These are phyloP conservation scores for Melanerpes aurifrons DNA, from an alignment of 2,113 vertebrate genomes.

Conservation along the genomic window DNA sequence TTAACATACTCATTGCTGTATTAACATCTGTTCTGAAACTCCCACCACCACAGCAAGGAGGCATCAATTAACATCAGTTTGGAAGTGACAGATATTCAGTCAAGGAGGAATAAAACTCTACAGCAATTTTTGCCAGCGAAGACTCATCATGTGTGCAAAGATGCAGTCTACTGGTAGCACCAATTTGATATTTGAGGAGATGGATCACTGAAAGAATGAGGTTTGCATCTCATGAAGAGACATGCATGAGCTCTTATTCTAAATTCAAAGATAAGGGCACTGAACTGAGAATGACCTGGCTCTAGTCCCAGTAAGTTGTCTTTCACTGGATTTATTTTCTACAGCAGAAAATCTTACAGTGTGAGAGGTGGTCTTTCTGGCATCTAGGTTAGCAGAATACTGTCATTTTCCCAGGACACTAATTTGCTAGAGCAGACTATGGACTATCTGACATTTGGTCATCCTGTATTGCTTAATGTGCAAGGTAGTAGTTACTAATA, in stretches of 20 bases:
- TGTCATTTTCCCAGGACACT: neutral
- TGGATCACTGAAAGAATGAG: slow-evolving; percentile 40
- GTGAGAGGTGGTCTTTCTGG: slow-evolving; percentile 9
- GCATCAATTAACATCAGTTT: slow-evolving; percentile 66
- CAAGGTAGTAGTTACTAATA: neutral
- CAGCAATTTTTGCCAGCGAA: slow-evolving; percentile 54
- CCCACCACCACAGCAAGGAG: slow-evolving; percentile 35
- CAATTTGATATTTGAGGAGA: neutral
- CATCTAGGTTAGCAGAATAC: neutral
- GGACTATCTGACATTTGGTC: neutral
- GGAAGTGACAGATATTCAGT: slow-evolving; percentile 60
- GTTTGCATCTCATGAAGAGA: slow-evolving; percentile 44
- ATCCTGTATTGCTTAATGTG: neutral
- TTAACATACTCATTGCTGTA: slow-evolving; percentile 35
- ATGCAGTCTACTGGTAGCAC: slow-evolving; percentile 51
- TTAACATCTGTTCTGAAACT: slow-evolving; percentile 60
- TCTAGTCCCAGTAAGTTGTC: slow-evolving; percentile 60
- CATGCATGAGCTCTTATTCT: slow-evolving; percentile 34
- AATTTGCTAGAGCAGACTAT: neutral
- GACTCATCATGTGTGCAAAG: slow-evolving; percentile 44
- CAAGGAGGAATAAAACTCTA: slow-evolving; percentile 50
- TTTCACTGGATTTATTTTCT: slow-evolving; percentile 40
- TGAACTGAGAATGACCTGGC: slow-evolving; percentile 60
- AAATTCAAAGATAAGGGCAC: slow-evolving; percentile 53
- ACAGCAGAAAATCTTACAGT: neutral